Evolutionary conservation across 2,888 invertebrate species (phyloP).

Genomic region (Tetropium fuscum): DNA sequence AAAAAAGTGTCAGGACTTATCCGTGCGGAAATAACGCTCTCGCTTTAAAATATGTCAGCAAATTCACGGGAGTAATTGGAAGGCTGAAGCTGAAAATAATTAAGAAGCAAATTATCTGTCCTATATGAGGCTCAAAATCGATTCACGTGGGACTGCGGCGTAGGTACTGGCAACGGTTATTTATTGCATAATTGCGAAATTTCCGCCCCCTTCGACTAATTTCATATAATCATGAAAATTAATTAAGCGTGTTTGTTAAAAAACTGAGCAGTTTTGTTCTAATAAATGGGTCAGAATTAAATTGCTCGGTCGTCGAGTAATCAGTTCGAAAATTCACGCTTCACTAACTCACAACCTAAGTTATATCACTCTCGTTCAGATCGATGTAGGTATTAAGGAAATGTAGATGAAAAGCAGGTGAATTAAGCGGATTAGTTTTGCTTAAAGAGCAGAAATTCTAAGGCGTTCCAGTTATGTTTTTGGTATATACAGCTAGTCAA

Average conservation of each 20-base stretch:
- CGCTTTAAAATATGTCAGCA: slow-evolving; percentile 49
- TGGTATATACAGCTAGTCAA: no score
- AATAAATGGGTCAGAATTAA: slow-evolving; percentile 2
- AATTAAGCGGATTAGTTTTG: neutral
- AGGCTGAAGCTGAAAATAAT: slow-evolving; percentile 49
- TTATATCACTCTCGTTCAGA: neutral
- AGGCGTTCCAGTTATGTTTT: no score
- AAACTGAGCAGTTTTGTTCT: neutral
- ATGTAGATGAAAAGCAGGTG: neutral
- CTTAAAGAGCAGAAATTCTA: no score
- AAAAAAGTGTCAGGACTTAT: slow-evolving; percentile 22
- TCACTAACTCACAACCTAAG: neutral
- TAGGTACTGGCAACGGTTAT: slow-evolving; percentile 6
- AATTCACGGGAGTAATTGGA: slow-evolving; percentile 53
- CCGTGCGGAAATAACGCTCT: slow-evolving; percentile 21
- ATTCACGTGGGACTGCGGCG: slow-evolving; percentile 2
- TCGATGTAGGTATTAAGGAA: no score
- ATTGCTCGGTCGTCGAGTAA: slow-evolving; percentile 6
- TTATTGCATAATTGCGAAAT: slow-evolving; percentile 24
- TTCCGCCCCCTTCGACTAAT: slow-evolving; percentile 7
- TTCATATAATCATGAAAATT: slow-evolving; percentile 7
- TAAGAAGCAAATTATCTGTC: slow-evolving; percentile 48
- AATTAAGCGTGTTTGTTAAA: slow-evolving; percentile 7
- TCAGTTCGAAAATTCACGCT: neutral
- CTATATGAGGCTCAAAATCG: slow-evolving; percentile 32